Evolutionary conservation across 1,140 invertebrate genomes (phyloP).

Genomic region (Oryzaephilus surinamensis): DNA sequence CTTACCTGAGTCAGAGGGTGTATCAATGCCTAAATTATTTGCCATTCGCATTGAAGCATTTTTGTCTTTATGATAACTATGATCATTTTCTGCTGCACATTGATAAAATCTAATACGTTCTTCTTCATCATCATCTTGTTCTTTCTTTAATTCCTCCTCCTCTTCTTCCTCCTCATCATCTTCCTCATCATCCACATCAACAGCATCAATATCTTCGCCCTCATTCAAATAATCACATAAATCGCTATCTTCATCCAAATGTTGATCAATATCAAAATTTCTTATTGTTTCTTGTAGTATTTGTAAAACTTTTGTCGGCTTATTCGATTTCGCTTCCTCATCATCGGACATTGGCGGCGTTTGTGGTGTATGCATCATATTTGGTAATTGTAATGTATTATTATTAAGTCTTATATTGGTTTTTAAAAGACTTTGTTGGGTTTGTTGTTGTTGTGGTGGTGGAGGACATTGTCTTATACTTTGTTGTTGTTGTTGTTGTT

Average conservation of each 20-base stretch:
- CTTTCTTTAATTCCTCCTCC: constrained; percentile 15
- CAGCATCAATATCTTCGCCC: constrained; percentile 4
- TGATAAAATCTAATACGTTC: constrained; percentile 20
- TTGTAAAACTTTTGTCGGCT: too few species aligned
- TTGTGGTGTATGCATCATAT: constrained; percentile 15
- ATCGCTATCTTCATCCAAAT: constrained; percentile 19
- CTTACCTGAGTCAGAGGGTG: constrained; percentile 77
- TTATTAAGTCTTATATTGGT: too few species aligned
- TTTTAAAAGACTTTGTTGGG: constrained; percentile 8
- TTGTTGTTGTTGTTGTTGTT: neutral
- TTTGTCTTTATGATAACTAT: constrained; percentile 56
- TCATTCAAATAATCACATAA: constrained; percentile 7
- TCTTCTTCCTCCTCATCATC: constrained; percentile 30
- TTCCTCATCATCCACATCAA: constrained; percentile 22
- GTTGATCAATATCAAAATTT: constrained; percentile 1
- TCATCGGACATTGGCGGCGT: constrained; percentile 38
- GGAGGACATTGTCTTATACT: too few species aligned
- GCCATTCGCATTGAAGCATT: constrained; percentile 40
- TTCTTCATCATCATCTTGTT: constrained; percentile 17
- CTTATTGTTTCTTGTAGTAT: neutral
- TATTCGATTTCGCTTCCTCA: constrained; percentile 23
- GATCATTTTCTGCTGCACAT: constrained; percentile 42
- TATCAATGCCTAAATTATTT: constrained; percentile 60
- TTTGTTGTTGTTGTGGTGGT: constrained; percentile 11
- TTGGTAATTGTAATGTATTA: too few species aligned